These are phyloP conservation scores for Rhamnusium bicolor DNA, from an alignment of 2,888 invertebrate species.

Conservation along the genomic window DNA sequence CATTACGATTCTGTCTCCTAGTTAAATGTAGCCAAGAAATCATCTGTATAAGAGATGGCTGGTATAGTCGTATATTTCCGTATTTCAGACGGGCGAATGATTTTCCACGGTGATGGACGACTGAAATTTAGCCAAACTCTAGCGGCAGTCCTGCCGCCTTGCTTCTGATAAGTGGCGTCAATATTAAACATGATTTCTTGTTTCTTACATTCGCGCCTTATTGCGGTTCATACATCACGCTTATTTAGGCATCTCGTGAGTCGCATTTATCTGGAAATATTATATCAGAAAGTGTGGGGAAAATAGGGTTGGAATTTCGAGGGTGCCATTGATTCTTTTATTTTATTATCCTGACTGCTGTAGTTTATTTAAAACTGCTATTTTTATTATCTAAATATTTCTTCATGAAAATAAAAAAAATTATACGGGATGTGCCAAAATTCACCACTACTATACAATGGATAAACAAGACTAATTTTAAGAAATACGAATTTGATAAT, in stretches of 20 bases:
- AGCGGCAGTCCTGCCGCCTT: slow-evolving; percentile 12
- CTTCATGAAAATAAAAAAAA: too few species aligned
- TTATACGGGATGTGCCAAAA: too few species aligned
- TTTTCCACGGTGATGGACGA: slow-evolving; percentile 70
- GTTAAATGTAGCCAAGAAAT: slow-evolving; percentile 56
- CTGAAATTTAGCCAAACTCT: slow-evolving; percentile 66
- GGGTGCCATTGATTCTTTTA: neutral
- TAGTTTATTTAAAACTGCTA: neutral
- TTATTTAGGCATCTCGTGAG: slow-evolving; percentile 65
- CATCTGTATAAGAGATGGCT: slow-evolving; percentile 54
- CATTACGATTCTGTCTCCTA: slow-evolving; percentile 50
- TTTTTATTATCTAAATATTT: too few species aligned
- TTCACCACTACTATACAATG: too few species aligned
- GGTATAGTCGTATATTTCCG: slow-evolving; percentile 65
- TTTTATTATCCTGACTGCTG: neutral
- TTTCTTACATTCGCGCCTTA: slow-evolving; percentile 69
- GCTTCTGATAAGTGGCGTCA: slow-evolving; percentile 67
- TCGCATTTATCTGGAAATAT: slow-evolving; percentile 61
- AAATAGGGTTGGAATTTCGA: neutral
- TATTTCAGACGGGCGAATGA: slow-evolving; percentile 68
- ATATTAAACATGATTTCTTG: slow-evolving; percentile 70
- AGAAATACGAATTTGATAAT: too few species aligned
- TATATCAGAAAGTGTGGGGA: neutral
- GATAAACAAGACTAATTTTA: too few species aligned
- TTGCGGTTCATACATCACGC: slow-evolving; percentile 66